Percentiles rank a stretch among this genome's conserved stretches.
Evolutionary conservation across 2,113 vertebrate species (phyloP).

Genomic region (Alethe diademata): DNA sequence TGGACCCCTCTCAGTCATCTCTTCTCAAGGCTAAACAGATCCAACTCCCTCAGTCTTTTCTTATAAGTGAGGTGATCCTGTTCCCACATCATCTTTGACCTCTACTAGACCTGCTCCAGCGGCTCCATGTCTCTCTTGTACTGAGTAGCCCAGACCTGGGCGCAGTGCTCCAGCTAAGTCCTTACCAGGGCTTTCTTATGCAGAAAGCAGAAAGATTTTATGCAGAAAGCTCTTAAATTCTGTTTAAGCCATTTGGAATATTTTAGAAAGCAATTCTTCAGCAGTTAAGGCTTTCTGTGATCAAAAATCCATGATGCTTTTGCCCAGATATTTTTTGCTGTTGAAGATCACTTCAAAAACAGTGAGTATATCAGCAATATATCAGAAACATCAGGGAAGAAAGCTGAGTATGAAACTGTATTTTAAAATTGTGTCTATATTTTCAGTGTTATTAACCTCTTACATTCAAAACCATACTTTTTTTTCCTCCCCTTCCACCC

Average conservation of each 20-base stretch:
- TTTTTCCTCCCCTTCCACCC: not conserved
- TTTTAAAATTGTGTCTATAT: not conserved
- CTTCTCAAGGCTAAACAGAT: not conserved
- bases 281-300: not conserved
- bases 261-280: not conserved
- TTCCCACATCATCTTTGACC: not conserved
- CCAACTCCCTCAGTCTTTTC: not conserved
- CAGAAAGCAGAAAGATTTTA: not conserved
- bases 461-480: not conserved
- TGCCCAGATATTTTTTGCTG: not conserved
- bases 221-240: not conserved
- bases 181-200: not conserved
- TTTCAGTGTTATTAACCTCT: not conserved
- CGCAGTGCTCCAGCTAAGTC: not conserved
- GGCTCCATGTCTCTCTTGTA: not conserved
- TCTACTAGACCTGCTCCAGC: accelerated
- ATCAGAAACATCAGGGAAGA: not conserved
- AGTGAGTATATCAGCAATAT: not conserved
- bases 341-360: not conserved
- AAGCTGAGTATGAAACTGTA: not conserved
- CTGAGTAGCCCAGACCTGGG: not conserved
- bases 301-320: not conserved
- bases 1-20: not conserved
- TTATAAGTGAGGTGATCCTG: not conserved
- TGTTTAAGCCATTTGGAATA: not conserved